Percentiles rank a stretch among this genome's conserved stretches.
Evolutionary conservation across 2,113 vertebrate species (phyloP).

Genomic region (Triplophysa siluroides): DNA sequence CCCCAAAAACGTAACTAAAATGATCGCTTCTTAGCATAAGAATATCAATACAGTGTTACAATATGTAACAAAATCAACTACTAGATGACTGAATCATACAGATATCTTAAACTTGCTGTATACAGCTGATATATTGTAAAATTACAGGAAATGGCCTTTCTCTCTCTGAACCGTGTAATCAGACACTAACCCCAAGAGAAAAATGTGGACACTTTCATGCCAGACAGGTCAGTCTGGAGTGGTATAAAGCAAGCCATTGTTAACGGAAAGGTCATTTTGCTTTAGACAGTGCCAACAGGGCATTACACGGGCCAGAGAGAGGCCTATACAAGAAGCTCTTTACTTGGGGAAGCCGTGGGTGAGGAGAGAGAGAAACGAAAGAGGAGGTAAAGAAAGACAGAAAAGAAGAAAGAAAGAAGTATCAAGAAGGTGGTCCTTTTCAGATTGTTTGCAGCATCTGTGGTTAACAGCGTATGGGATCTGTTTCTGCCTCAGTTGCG

Average conservation of each 20-base stretch:
- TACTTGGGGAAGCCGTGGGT: slow-evolving; percentile 22
- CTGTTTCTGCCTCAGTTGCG: slow-evolving; percentile 73
- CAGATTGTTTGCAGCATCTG: slow-evolving; percentile 71
- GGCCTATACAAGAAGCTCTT: slow-evolving; percentile 14
- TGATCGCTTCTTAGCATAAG: too few species aligned
- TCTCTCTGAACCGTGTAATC: slow-evolving; percentile 42
- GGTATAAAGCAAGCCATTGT: slow-evolving; percentile 49
- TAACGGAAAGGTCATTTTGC: slow-evolving; percentile 52
- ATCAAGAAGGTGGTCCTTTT: slow-evolving; percentile 68
- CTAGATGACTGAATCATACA: background rate
- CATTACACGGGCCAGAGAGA: slow-evolving; percentile 29
- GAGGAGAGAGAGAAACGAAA: slow-evolving; percentile 15
- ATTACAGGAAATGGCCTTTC: slow-evolving; percentile 20
- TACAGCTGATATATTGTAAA: slow-evolving; percentile 33
- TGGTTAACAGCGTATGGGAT: slow-evolving; percentile 79
- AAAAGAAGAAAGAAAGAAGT: slow-evolving; percentile 40
- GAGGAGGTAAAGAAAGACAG: slow-evolving; percentile 32
- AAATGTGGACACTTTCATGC: slow-evolving; percentile 51
- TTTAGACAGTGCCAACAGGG: slow-evolving; percentile 40
- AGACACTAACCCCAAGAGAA: slow-evolving; percentile 46
- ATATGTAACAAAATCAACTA: background rate
- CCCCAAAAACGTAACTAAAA: background rate
- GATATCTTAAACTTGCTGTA: slow-evolving; percentile 33
- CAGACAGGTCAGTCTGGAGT: slow-evolving; percentile 50
- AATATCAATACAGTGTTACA: too few species aligned